Evolutionary conservation across 2,113 vertebrate species (phyloP), one percentile per base, ranked within the genome.

Genomic region (Solenodon paradoxus): DNA sequence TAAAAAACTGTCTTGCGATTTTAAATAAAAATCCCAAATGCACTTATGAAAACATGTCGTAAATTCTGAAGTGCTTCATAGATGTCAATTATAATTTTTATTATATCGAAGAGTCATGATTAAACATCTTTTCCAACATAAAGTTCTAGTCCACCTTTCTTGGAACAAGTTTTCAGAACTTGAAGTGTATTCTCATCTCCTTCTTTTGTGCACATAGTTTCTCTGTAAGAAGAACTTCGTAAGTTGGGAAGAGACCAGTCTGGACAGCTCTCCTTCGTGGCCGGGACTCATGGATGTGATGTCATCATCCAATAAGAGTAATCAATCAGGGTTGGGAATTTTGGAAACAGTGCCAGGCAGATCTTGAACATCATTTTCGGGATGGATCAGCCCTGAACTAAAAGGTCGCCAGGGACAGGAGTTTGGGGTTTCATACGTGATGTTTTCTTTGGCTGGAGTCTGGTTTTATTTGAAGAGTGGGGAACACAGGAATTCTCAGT

Each of bases 391-490:
- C 38, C 66, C 72, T 90, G 83, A 49, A 38, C 15, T 63, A 61
- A 42, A 84, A 89, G 32, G 49, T 64, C 51, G 64, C 38, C 69
- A 51, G 77, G 40, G 83, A 81, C 55, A 49, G 16, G 32, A 74
- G 64, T 51, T 63, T 64, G 80, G 75, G 17, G 40, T 74, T 94
- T 95, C 69, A 47, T 78, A 35, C 32, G 32, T 6, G 10, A 11
- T 77, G 28, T 96, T 95, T 92, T 74, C 64, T 88, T 96, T 95
- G 95, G 68, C 90, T 45, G 51, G 61, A 63, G 24, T 38, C 51
- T 87, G 63, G 19, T 42, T 96, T 96, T 59, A 66, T 83, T 68
- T 74, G n/a, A 85, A 88, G 78, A 86, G 38, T 57, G 92, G 20
- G 87, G 79, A 90, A 83, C 88, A 94, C 28, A 57, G 38, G 19